Percentiles rank a stretch among this genome's conserved stretches.
phyloP scores from a whole-genome alignment of 2,888 invertebrate species.

The Nephrotoma guestfalica region DNA sequence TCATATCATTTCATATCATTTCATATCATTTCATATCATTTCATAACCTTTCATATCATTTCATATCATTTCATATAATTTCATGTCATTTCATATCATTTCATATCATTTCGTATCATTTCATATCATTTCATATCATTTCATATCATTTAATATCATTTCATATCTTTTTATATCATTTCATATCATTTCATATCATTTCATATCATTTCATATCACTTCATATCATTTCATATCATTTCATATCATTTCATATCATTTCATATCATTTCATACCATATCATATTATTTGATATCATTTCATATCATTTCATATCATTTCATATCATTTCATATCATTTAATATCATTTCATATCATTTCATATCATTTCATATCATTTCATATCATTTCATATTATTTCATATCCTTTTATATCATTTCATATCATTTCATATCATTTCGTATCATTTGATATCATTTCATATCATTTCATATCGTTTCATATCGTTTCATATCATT shows the following conservation, averaged over 20 bases:
- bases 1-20: too few relatives aligned
- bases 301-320: background rate
- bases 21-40: too few relatives aligned
- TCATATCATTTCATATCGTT: background rate
- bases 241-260: background rate
- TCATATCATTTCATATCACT: background rate
- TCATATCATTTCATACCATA: background rate
- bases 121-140: background rate
- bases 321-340: background rate
- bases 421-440: background rate
- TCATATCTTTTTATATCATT: background rate
- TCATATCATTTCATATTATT: background rate
- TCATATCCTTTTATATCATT: background rate
- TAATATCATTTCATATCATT: background rate
- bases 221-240: background rate
- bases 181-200: background rate
- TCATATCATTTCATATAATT: too few relatives aligned
- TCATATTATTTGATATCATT: background rate
- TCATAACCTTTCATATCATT: too few relatives aligned
- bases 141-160: background rate
- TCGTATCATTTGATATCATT: background rate
- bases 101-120: background rate
- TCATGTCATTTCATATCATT: too few relatives aligned
- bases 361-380: background rate
- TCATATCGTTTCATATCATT: too few relatives aligned